Percentiles rank a stretch among this genome's conserved stretches.
Conservation (phyloP, 92 coral and sea anemone species). For the Galaxea fascicularis region DNA sequence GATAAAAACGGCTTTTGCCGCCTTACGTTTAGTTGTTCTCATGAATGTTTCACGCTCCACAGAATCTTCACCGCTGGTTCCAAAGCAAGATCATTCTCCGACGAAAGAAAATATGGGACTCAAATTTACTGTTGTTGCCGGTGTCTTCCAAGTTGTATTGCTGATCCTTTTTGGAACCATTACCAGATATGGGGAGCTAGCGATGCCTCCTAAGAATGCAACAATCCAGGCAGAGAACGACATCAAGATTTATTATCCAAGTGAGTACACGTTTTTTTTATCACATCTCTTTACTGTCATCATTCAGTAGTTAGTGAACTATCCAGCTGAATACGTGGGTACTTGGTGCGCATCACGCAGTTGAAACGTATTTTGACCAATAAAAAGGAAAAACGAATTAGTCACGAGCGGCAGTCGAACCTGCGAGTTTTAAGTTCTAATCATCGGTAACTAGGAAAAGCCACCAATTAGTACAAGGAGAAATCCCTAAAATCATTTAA, state of each 20-base stretch:
- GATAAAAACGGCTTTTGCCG: neutral
- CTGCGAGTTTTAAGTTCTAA: too few relatives aligned
- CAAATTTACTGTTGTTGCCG: slow-evolving; percentile 71
- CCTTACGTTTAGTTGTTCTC: neutral
- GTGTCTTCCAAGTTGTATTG: slow-evolving; percentile 65
- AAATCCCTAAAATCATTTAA: too few relatives aligned
- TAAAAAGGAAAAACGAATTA: too few relatives aligned
- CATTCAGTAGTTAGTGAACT: neutral
- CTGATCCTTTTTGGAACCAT: slow-evolving; percentile 71
- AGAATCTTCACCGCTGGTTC: slow-evolving; percentile 13
- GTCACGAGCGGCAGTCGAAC: too few relatives aligned
- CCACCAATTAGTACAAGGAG: too few relatives aligned
- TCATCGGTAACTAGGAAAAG: too few relatives aligned
- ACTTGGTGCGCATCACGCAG: too few relatives aligned
- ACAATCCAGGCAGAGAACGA: slow-evolving; percentile 41
- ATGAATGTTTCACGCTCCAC: neutral
- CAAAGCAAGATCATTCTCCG: neutral
- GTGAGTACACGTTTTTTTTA: slow-evolving; percentile 39
- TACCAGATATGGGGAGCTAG: slow-evolving; percentile 77
- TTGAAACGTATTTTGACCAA: too few relatives aligned
- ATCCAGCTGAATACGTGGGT: too few relatives aligned
- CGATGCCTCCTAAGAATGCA: slow-evolving; percentile 44
- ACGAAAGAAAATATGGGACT: slow-evolving; percentile 28
- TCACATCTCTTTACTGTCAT: neutral
- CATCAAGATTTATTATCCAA: slow-evolving; percentile 66